Percentiles rank a stretch among this genome's conserved stretches.
These are phyloP conservation scores for Tachina lurida DNA, from an alignment of 2,888 invertebrate genomes.

Conservation along the genomic window DNA sequence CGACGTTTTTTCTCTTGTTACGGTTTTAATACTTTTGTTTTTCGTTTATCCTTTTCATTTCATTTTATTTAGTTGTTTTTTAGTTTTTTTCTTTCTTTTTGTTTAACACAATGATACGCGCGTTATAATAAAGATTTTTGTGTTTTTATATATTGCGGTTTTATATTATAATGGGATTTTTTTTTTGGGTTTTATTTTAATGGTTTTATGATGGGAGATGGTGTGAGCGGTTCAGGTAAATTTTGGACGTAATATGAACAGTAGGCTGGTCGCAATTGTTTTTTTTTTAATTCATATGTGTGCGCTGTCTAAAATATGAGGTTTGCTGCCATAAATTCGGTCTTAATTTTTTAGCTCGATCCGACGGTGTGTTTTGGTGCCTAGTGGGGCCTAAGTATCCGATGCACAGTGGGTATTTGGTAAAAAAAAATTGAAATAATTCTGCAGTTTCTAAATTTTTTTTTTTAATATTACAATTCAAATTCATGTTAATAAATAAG, in stretches of 20 bases:
- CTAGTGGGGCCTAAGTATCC: no score
- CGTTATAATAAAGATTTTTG: slow-evolving; percentile 63
- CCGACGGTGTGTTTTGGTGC: no score
- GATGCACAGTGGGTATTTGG: no score
- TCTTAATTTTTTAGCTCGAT: no score
- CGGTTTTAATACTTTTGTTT: slow-evolving; percentile 47
- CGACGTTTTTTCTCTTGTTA: slow-evolving; percentile 26
- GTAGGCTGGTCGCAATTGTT: neutral
- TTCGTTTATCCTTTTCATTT: slow-evolving; percentile 30
- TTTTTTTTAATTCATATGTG: no score
- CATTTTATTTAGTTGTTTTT: slow-evolving; percentile 11
- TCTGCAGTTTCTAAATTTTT: no score
- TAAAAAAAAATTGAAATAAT: no score
- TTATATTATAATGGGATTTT: slow-evolving; percentile 56
- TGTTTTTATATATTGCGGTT: slow-evolving; percentile 60
- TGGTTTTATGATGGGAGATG: neutral
- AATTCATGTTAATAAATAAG: no score
- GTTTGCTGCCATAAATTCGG: no score
- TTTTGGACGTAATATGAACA: neutral
- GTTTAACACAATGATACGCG: slow-evolving; percentile 54
- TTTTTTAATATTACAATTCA: no score
- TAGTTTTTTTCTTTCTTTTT: neutral
- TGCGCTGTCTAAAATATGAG: no score
- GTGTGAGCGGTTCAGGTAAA: slow-evolving; percentile 10
- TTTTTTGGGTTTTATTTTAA: slow-evolving; percentile 21